A percentile compares a stretch with the other conserved stretches of the same genome.
These are phyloP conservation scores for Thelaira solivaga DNA, from an alignment of 2,888 invertebrate species.

Conservation along the genomic window DNA sequence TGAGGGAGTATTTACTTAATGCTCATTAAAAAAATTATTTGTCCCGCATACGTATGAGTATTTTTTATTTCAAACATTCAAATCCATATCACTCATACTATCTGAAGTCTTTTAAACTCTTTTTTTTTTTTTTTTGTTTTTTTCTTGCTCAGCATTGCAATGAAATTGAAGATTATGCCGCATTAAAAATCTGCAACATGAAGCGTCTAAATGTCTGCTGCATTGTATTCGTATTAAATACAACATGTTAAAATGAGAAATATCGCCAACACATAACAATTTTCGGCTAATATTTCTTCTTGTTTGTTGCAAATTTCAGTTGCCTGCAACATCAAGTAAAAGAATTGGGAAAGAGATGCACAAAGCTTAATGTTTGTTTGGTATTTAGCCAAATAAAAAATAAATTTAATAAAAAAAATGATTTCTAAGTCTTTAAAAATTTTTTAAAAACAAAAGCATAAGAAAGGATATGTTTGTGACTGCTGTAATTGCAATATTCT, in stretches of 20 bases:
- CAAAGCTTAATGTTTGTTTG: constrained; percentile 50
- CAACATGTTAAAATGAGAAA: constrained; percentile 53
- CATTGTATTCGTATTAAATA: constrained; percentile 52
- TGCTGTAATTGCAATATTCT: constrained; percentile 65
- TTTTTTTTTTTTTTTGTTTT: too few species aligned
- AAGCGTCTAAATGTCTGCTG: constrained; percentile 74
- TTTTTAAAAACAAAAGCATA: not conserved
- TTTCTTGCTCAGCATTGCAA: too few species aligned
- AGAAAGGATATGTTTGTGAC: constrained; percentile 15
- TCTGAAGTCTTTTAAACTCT: not conserved
- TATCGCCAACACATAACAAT: constrained; percentile 65
- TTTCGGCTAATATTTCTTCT: constrained; percentile 29
- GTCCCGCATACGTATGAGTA: constrained; percentile 12
- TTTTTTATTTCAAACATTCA: not conserved
- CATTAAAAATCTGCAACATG: constrained; percentile 70
- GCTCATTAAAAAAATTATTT: too few species aligned
- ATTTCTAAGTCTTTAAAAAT: not conserved
- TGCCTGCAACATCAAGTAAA: not conserved
- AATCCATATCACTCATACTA: constrained; percentile 39
- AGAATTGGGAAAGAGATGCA: not conserved
- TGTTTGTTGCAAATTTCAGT: not conserved
- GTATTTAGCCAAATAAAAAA: constrained; percentile 59
- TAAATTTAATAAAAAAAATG: constrained; percentile 51
- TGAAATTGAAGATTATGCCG: constrained; percentile 55
- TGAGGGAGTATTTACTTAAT: not conserved